Evolutionary conservation across 2,113 vertebrate genomes (phyloP).

Genomic region (Pollimyrus isidori): DNA sequence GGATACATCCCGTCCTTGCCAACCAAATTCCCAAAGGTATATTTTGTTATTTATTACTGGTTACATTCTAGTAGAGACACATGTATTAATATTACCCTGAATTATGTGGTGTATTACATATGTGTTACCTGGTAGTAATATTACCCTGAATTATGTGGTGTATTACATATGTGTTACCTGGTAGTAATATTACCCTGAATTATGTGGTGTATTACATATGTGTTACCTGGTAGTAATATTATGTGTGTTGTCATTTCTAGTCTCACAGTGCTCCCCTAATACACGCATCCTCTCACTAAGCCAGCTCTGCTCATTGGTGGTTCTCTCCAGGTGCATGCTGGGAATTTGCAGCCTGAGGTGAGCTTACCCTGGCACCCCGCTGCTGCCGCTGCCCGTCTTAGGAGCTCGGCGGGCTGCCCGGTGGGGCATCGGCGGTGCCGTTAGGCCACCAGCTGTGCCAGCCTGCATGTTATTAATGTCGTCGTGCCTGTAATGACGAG

Average conservation of each 20-base stretch:
- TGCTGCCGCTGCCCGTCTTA: not conserved
- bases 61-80: not conserved
- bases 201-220: too few species aligned
- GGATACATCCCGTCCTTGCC: too few species aligned
- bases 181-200: too few species aligned
- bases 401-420: not conserved
- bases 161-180: too few species aligned
- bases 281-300: not conserved
- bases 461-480: not conserved
- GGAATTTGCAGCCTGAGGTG: not conserved
- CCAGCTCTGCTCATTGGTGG: not conserved
- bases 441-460: not conserved
- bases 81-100: not conserved
- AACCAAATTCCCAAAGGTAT: not conserved
- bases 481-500: not conserved
- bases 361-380: not conserved
- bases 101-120: too few species aligned
- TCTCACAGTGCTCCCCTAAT: not conserved
- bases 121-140: too few species aligned
- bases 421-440: not conserved
- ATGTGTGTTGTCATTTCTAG: not conserved
- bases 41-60: not conserved
- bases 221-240: too few species aligned
- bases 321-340: not conserved
- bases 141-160: too few species aligned